These are phyloP conservation scores for Tachina grossa DNA, from an alignment of 2,888 invertebrate genomes.

Conservation along the genomic window DNA sequence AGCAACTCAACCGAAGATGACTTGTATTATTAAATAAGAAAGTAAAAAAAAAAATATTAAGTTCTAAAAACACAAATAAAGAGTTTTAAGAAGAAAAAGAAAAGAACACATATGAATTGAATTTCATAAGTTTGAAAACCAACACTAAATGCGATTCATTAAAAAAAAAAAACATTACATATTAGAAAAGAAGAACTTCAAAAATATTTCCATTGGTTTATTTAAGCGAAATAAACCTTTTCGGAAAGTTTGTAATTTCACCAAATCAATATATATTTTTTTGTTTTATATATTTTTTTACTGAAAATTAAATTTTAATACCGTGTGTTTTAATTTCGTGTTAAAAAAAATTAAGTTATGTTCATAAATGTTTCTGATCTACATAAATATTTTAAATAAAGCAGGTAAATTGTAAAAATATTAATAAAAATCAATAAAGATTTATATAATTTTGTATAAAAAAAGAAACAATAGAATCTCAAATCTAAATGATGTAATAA, in stretches of 20 bases:
- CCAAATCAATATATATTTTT: background rate
- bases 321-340: slow-evolving; percentile 3
- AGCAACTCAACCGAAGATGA: slow-evolving; percentile 73
- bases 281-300: slow-evolving; percentile 10
- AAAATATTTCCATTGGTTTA: slow-evolving; percentile 1
- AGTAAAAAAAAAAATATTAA: slow-evolving; percentile 61
- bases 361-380: slow-evolving; percentile 17
- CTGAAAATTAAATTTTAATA: slow-evolving; percentile 1
- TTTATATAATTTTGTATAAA: slow-evolving; percentile 70
- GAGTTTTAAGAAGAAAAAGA: slow-evolving; percentile 65
- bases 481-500: slow-evolving; percentile 41
- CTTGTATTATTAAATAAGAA: slow-evolving; percentile 72
- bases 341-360: slow-evolving; percentile 22
- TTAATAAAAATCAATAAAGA: slow-evolving; percentile 40
- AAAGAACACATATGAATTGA: slow-evolving; percentile 18
- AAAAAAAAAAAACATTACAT: background rate
- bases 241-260: slow-evolving; percentile 15
- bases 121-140: slow-evolving; percentile 50
- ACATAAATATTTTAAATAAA: slow-evolving; percentile 44
- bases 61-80: slow-evolving; percentile 49
- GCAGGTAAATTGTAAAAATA: slow-evolving; percentile 53
- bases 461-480: slow-evolving; percentile 65
- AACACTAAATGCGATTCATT: slow-evolving; percentile 30
- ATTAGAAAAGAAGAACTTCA: background rate
- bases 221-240: background rate